Evolutionary conservation across 1,140 invertebrate genomes (phyloP).

Genomic region (Heliconius melpomene): DNA sequence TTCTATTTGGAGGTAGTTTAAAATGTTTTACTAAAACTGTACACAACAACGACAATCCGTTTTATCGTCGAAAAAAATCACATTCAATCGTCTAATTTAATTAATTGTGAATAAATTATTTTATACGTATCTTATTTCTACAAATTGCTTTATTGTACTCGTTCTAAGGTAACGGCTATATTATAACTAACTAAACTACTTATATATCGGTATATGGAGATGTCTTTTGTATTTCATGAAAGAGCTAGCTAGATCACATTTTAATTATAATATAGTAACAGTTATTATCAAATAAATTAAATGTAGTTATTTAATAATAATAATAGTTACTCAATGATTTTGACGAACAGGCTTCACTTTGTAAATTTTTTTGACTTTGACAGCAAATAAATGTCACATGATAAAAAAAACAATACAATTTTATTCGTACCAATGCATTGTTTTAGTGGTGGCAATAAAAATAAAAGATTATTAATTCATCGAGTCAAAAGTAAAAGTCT

Average conservation of each 20-base stretch:
- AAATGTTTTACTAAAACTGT: not conserved
- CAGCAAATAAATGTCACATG: not conserved
- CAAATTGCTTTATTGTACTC: conserved; percentile 74
- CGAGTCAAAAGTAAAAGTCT: not conserved
- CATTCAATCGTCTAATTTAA: conserved; percentile 34
- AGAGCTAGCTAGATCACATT: conserved; percentile 27
- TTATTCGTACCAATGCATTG: not conserved
- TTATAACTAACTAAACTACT: conserved; percentile 30
- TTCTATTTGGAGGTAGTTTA: not conserved
- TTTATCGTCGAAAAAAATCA: not conserved
- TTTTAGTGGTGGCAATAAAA: not conserved
- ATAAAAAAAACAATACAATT: not conserved
- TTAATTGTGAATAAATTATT: conserved; percentile 55
- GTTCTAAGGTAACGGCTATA: conserved; percentile 54
- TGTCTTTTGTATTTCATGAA: conserved; percentile 22
- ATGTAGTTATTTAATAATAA: not conserved
- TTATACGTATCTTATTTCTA: conserved; percentile 63
- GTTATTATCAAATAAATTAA: not conserved
- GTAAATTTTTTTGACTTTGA: not conserved
- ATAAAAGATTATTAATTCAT: not conserved
- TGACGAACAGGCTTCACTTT: not conserved
- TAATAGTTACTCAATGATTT: not conserved
- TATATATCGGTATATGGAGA: conserved; percentile 27
- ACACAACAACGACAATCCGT: not conserved
- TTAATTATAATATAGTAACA: not conserved